Evolutionary conservation across 2,888 invertebrate genomes (phyloP), one percentile per base, ranked within the genome.

Genomic region (Drosophila pseudotalamancana): DNA sequence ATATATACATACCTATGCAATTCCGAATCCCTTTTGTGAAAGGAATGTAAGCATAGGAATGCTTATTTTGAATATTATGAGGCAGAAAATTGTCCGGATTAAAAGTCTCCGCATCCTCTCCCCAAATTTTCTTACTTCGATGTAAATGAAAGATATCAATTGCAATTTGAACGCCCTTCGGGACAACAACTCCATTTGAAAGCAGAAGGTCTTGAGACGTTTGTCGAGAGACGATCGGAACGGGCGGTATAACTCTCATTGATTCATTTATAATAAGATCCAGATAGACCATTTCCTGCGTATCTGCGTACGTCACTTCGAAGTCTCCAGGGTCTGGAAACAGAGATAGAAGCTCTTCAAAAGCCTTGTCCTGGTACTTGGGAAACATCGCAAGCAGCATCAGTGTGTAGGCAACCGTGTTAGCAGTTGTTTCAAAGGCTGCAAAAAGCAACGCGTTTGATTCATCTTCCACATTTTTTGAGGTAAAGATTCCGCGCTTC

Each of bases 21-120:
- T 89, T 90, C 8, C 91, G 70, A 11, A 89, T 72, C 1, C 91
- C 91, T 51, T 90, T 90, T n/a, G 90, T 88, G 25, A 91, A 91
- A 2, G 91, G 91, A 60, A 91, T 88, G 59, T 77, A 91, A 0
- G 90, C 87, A 40, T 88, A 91, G 0, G 91, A 83, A 72, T 91
- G 91, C 11, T 88, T 89, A 11, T 65, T 83, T n/a, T 73, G 78
- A 40, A 89, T 68, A 59, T 90, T 87, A 5, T 87, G 77, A 0
- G 91, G 90, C 23, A 91, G 57, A 53, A 91, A 91, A 40, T 91
- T 81, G 6, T 91, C 90, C 0, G 91, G 91, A 80, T 91, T 88
- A 21, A 91, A 91, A 4, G 61, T 72, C 21, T 87, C 79, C 4
- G 91, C 90, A n/a, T 90, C 80, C 0, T 72, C 60, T 1, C 91